Evolutionary conservation across 2,888 invertebrate species (phyloP).

Genomic region (Ormyrus labotus): DNA sequence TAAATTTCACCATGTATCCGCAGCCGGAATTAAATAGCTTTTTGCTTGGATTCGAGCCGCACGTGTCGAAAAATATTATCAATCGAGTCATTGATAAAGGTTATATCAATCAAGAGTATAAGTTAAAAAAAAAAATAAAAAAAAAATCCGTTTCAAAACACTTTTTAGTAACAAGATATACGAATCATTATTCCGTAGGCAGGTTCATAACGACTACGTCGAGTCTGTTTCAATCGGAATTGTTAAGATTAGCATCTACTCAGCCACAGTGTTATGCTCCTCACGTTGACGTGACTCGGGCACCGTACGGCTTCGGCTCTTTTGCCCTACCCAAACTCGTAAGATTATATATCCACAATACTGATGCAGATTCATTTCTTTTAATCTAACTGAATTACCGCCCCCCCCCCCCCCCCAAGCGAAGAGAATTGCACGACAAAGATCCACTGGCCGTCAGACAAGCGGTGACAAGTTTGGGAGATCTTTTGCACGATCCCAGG

Average conservation of each 20-base stretch:
- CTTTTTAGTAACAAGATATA: neutral
- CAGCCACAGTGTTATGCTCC: conserved; percentile 75
- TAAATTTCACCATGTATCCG: conserved; percentile 54
- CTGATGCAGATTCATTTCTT: too few species aligned
- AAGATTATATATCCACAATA: conserved; percentile 2
- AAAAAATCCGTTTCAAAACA: neutral
- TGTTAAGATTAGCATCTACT: conserved; percentile 70
- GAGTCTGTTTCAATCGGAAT: conserved; percentile 65
- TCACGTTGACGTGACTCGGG: conserved; percentile 74
- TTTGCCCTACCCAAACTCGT: conserved; percentile 73
- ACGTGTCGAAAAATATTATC: conserved; percentile 67
- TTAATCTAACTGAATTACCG: conserved; percentile 45
- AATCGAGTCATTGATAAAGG: conserved; percentile 71
- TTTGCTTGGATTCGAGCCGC: conserved; percentile 50
- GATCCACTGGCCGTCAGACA: conserved; percentile 70
- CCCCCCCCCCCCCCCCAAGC: conserved; percentile 56
- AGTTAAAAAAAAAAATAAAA: too few species aligned
- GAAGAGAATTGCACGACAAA: conserved; percentile 72
- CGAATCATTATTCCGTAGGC: too few species aligned
- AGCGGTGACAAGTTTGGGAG: conserved; percentile 75
- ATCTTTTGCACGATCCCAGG: conserved; percentile 76
- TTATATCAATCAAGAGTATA: conserved; percentile 49
- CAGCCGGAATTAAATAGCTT: conserved; percentile 56
- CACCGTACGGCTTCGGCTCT: conserved; percentile 74
- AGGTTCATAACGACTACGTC: too few species aligned